Evolutionary conservation across 2,888 invertebrate species (phyloP), one percentile per base, ranked within the genome.

Genomic region (Loripinus fragilis): DNA sequence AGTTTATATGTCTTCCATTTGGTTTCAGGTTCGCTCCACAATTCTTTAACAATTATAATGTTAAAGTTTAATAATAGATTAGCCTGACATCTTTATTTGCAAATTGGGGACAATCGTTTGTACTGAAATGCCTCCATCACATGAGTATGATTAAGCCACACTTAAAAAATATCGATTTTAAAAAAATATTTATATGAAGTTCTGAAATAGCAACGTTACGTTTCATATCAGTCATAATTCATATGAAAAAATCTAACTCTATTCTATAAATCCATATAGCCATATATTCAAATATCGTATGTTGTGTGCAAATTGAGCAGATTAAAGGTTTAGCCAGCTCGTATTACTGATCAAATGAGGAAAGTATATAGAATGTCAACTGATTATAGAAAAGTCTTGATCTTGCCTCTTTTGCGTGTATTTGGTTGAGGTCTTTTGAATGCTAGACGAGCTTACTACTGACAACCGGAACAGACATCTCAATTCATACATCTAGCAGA

Each of bases 391-490:
- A 17, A 33, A 30, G 60, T 60, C 60, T 30, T 33, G 60, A 60
- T 60, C 60, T 33, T 60, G 23, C 60, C 33, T 60, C 60, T 60
- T 38, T n/a, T 60, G 33, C 60, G 67, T 76, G 76, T 73, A 69
- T 75, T 20, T 41, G 79, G 75, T 75, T 55, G 74, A 79, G n/a
- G 50, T 33, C 50, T 15, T 64, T 17, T 68, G 45, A 79, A 79
- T 69, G 33, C 64, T 20, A 75, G 60, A 79, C 60, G 69, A 41
- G 50, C 38, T 33, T 10, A n/a, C 41, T 35, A 55, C 23, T 75
- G 71, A 75, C 72, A 74, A 42, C 41, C 68, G 74, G 75, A 75
- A 79, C 72, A 71, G 67, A 78, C 70, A 50, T 68, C 35, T 70
- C 52, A 33, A 70, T 45, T 64, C 64, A 33, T 48, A 38, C 38